Conservation (phyloP, 2,113 vertebrate species). For the Muntiacus muntjak region DNA sequence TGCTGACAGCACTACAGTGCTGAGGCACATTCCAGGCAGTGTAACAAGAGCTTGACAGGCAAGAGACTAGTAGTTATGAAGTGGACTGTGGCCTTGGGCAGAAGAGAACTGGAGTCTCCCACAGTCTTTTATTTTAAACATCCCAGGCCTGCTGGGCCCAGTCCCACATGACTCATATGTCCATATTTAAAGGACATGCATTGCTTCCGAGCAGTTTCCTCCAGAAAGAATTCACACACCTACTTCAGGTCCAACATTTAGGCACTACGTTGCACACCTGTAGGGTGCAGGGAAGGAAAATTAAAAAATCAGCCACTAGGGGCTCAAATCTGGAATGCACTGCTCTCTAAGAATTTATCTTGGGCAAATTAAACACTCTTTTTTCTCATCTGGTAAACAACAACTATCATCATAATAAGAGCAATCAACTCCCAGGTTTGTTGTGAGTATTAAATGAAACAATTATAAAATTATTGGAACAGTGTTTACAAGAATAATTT, state of each 20-base stretch:
- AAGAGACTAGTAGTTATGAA: neutral
- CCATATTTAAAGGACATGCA: neutral
- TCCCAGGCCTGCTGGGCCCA: neutral
- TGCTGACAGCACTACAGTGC: neutral
- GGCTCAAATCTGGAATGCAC: neutral
- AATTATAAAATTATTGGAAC: neutral
- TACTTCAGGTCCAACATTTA: neutral
- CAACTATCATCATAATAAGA: neutral
- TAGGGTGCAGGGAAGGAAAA: neutral
- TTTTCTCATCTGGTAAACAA: neutral
- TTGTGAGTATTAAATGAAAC: neutral
- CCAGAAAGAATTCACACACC: neutral
- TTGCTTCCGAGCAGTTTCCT: neutral
- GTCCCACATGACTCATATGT: neutral
- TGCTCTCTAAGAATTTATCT: neutral
- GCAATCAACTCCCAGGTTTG: neutral
- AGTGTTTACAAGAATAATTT: neutral
- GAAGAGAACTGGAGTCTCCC: neutral
- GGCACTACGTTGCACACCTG: too few relatives aligned
- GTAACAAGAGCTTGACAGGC: neutral
- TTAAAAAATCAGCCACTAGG: neutral
- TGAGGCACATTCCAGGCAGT: neutral
- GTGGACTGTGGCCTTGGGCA: too few relatives aligned
- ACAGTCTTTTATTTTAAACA: neutral
- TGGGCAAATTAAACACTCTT: neutral